Evolutionary conservation across 2,888 invertebrate genomes (phyloP).

Genomic region (Dexiosoma caninum): DNA sequence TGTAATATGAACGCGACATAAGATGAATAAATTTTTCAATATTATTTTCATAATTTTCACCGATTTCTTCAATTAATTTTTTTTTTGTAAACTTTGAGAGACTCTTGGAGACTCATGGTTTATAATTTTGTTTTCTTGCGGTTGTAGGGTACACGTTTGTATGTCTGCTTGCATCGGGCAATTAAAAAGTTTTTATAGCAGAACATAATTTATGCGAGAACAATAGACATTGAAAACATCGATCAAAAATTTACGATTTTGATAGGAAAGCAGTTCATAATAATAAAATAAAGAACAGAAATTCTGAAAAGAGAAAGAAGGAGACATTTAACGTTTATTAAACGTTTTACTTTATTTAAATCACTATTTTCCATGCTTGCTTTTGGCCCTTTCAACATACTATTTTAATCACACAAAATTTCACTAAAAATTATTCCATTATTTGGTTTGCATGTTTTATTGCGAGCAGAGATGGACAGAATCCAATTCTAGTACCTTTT

Average conservation of each 20-base stretch:
- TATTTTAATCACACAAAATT: not conserved
- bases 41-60: too few species aligned
- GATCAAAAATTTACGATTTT: constrained; percentile 31
- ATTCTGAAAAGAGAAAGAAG: not conserved
- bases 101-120: too few species aligned
- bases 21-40: too few species aligned
- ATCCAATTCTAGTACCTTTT: not conserved
- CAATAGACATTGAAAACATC: constrained; percentile 1
- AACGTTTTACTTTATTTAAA: constrained; percentile 13
- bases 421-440: not conserved
- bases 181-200: constrained; percentile 45
- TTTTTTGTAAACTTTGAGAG: too few species aligned
- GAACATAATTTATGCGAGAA: constrained; percentile 41
- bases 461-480: not conserved
- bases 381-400: not conserved
- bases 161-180: constrained; percentile 3
- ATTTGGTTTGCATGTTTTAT: not conserved
- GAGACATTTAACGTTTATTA: not conserved
- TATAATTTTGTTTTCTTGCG: too few species aligned
- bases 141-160: too few species aligned
- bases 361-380: not conserved
- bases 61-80: too few species aligned
- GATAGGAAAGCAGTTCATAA: constrained; percentile 22
- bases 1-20: too few species aligned
- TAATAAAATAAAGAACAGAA: constrained; percentile 24